These are phyloP conservation scores for Hofmannophila pseudospretella DNA, from an alignment of 2,888 invertebrate species.

Conservation along the genomic window DNA sequence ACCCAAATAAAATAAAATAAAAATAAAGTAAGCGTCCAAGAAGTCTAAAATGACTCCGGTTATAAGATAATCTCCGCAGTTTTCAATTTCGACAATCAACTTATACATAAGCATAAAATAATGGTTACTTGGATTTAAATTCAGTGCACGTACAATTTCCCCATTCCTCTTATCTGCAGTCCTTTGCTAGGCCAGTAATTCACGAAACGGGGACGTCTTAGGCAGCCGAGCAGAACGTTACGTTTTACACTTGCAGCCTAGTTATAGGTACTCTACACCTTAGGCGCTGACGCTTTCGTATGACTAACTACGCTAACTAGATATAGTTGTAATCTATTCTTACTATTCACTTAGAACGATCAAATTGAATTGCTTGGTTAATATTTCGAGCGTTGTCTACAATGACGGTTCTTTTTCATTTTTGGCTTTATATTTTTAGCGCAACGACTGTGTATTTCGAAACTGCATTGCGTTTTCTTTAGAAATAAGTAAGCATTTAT, in stretches of 20 bases:
- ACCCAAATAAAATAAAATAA: too few relatives aligned
- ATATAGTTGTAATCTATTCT: conserved; percentile 29
- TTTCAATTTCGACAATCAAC: too few relatives aligned
- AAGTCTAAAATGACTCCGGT: too few relatives aligned
- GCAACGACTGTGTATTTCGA: background rate
- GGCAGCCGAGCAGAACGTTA: conserved; percentile 48
- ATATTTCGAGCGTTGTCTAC: background rate
- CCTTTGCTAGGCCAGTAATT: conserved; percentile 26
- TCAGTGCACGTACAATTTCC: conserved; percentile 3
- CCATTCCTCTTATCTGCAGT: conserved; percentile 16
- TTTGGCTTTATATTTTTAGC: background rate
- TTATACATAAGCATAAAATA: too few relatives aligned
- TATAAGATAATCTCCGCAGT: too few relatives aligned
- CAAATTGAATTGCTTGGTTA: background rate
- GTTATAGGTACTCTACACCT: conserved; percentile 20
- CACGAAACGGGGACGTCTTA: conserved; percentile 45
- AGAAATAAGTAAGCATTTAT: too few relatives aligned
- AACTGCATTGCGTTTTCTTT: background rate
- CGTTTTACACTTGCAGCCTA: conserved; percentile 38
- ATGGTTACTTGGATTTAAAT: background rate
- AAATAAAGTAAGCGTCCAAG: too few relatives aligned
- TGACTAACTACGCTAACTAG: conserved; percentile 46
- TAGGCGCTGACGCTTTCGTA: too few relatives aligned
- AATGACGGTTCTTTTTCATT: background rate
- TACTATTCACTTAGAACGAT: conserved; percentile 13